Evolutionary conservation across 2,797 vertebrate genomes (phyloP).

Genomic region (Odontamblyopus rebecca): DNA sequence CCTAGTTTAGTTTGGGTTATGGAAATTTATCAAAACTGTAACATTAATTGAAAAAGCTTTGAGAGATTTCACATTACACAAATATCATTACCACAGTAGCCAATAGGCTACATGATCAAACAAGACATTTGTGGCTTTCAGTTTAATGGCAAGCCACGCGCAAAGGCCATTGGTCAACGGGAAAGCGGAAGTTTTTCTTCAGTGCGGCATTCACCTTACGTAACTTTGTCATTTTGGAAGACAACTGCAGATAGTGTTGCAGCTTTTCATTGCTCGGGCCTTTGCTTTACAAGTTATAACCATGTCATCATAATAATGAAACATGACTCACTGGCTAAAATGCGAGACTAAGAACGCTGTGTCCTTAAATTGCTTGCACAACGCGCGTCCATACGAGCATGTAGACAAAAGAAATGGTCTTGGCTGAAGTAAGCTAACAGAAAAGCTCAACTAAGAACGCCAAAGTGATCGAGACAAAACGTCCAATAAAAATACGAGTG

Average conservation of each 20-base stretch:
- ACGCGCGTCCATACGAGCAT: constrained; percentile 24
- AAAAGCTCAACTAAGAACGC: not conserved
- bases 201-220: constrained; percentile 75
- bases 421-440: constrained; percentile 22
- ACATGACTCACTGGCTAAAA: not conserved
- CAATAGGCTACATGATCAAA: not conserved
- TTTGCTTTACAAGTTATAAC: not conserved
- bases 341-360: constrained; percentile 48
- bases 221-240: constrained; percentile 68
- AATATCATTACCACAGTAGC: not conserved
- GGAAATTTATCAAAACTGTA: not conserved
- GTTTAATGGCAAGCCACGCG: constrained; percentile 8
- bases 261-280: not conserved
- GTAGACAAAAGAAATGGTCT: constrained; percentile 41
- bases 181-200: constrained; percentile 80
- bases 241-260: constrained; percentile 41
- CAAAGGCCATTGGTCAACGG: constrained; percentile 59
- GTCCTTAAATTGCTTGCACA: constrained; percentile 41
- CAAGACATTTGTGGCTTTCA: not conserved
- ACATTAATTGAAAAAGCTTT: not conserved
- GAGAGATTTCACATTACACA: not conserved
- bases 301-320: not conserved
- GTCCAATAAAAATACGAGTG: not conserved
- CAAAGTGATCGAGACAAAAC: not conserved
- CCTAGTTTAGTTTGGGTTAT: no score